Conservation (phyloP, 2,888 invertebrate species). For the Apeira syringaria region DNA sequence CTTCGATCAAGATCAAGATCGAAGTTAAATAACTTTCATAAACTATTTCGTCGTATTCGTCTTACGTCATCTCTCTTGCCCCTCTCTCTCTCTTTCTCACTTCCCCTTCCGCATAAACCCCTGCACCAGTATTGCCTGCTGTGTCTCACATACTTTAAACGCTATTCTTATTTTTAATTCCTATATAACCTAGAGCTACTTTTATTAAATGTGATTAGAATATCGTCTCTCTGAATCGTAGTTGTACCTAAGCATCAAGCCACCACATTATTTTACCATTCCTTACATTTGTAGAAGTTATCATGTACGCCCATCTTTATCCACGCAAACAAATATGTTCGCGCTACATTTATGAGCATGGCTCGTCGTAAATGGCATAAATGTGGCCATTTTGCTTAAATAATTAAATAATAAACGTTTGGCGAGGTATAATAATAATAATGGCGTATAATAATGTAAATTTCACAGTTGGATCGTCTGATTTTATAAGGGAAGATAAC, state of each 20-base stretch:
- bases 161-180: no score
- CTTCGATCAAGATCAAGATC: no score
- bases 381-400: slow-evolving; percentile 47
- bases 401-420: slow-evolving; percentile 57
- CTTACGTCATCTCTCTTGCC: no score
- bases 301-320: slow-evolving; percentile 6
- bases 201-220: no score
- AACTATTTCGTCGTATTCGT: no score
- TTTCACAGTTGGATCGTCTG: slow-evolving; percentile 8
- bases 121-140: no score
- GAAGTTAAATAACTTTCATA: no score
- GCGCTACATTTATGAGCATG: slow-evolving; percentile 32
- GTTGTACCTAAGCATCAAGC: background rate
- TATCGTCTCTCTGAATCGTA: no score
- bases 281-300: background rate
- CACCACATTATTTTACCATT: background rate
- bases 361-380: slow-evolving; percentile 46
- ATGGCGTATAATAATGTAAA: slow-evolving; percentile 2
- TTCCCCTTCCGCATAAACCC: no score
- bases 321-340: slow-evolving; percentile 7
- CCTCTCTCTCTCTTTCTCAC: no score
- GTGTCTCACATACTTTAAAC: no score
- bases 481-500: slow-evolving; percentile 2
- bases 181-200: no score
- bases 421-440: slow-evolving; percentile 5